A percentile compares a stretch with the other conserved stretches of the same genome.
Conservation (phyloP, 2,797 vertebrate genomes). For the Scyliorhinus canicula region DNA sequence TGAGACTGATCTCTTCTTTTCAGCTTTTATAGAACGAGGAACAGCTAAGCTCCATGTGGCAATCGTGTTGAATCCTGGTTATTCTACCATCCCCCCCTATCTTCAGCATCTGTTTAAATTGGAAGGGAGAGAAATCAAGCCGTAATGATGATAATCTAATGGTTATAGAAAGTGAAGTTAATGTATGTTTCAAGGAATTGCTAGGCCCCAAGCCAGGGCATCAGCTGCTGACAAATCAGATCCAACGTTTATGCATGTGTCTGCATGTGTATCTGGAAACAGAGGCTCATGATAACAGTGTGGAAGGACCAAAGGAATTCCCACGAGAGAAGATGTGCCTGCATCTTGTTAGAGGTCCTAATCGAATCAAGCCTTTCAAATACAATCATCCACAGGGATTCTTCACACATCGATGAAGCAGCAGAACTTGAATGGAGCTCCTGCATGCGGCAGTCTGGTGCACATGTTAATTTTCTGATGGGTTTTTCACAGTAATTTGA, state of each 20-base stretch:
- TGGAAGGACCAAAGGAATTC: constrained; percentile 92
- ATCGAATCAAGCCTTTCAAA: constrained; percentile 94
- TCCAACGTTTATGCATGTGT: constrained; percentile 84
- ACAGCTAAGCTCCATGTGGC: constrained; percentile 85
- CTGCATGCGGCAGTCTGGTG: neutral
- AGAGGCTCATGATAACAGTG: constrained; percentile 78
- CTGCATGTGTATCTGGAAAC: constrained; percentile 94
- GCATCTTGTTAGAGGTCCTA: constrained; percentile 87
- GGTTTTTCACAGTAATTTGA: neutral
- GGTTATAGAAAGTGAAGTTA: constrained; percentile 93
- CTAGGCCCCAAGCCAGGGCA: constrained; percentile 80
- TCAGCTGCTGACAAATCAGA: constrained; percentile 93
- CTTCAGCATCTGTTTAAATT: constrained; percentile 84
- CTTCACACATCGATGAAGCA: constrained; percentile 87
- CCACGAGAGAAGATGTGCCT: constrained; percentile 96
- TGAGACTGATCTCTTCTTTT: constrained; percentile 84
- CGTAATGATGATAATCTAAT: constrained; percentile 85
- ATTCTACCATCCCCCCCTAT: constrained; percentile 79
- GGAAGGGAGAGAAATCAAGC: constrained; percentile 86
- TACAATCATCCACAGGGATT: constrained; percentile 97
- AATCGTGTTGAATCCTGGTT: constrained; percentile 81
- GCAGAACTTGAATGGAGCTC: neutral
- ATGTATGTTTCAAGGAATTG: constrained; percentile 81
- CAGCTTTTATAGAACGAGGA: constrained; percentile 83
- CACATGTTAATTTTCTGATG: neutral